Percentiles rank a stretch among this genome's conserved stretches.
phyloP scores from a whole-genome alignment of 1,140 invertebrate genomes.

The Pantala flavescens region DNA sequence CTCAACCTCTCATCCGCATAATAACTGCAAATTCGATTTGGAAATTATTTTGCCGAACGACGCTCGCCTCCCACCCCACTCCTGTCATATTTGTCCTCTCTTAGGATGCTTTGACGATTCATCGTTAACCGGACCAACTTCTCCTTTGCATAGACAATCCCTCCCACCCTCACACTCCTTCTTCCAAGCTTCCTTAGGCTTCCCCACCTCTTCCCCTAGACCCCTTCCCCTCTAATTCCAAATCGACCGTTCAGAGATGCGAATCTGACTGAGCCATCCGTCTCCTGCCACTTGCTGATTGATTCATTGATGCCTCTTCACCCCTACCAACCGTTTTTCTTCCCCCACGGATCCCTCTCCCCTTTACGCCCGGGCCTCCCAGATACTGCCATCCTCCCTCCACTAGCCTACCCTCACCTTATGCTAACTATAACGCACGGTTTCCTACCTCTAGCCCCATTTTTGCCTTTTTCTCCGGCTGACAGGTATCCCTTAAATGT shows the following conservation, averaged over 20 bases:
- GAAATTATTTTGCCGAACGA: neutral
- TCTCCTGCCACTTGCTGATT: constrained; percentile 7
- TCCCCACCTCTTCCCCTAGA: neutral
- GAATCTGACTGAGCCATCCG: neutral
- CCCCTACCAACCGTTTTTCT: neutral
- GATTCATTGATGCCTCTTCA: neutral
- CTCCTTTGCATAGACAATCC: neutral
- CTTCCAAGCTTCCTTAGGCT: neutral
- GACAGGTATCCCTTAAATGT: too few relatives aligned
- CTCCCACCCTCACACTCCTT: neutral
- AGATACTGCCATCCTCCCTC: neutral
- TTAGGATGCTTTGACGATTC: constrained; percentile 9
- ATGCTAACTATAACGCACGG: too few relatives aligned
- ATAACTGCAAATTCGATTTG: constrained; percentile 3
- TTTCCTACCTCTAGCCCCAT: too few relatives aligned
- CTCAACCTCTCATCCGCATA: neutral
- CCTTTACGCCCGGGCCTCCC: neutral
- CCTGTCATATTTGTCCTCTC: constrained; percentile 8
- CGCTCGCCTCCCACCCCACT: neutral
- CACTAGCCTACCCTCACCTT: neutral
- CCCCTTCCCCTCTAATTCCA: neutral
- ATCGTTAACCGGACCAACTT: constrained; percentile 1
- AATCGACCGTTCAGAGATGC: neutral
- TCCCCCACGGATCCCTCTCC: neutral
- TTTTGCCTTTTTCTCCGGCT: too few relatives aligned